Evolutionary conservation across 2,113 vertebrate genomes (phyloP), one percentile per base, ranked within the genome.

Genomic region (Xiphorhynchus elegans): DNA sequence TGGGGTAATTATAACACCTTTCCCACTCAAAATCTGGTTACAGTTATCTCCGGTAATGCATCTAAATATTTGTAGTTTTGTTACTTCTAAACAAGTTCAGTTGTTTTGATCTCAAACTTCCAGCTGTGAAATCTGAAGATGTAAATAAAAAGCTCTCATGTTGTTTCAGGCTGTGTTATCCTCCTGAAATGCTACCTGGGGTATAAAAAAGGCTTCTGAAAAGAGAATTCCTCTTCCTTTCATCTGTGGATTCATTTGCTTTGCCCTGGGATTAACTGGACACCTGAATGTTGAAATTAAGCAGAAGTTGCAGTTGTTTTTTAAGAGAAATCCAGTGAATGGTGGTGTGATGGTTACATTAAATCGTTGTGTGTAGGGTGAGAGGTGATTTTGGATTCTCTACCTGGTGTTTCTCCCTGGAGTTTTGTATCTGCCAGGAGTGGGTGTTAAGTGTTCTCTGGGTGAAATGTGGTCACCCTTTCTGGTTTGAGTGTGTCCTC

Each of bases 391-490:
- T 89, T 68, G 67, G 19, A 29, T 60, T 47, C 33, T 47, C 4
- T 3, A 4, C 19, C 53, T 20, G 40, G 16, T 17, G 4, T 18
- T 39, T 59, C 53, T 59, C 4, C 29, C 28, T 72, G 53, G 44
- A 64, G 4, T 68, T 67, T 40, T 63, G 16, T 46, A 21, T 28
- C 59, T 53, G n/a, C 53, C 59, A 46, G 11, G 15, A 29, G 44
- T 56, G 33, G 2, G 19, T 82, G 23, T 42, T n/a, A 28, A 6
- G 25, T 14, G 21, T 17, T 63, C 49, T 60, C 9, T 17, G 44
- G 6, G 13, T 25, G 49, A 55, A 63, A 58, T 0, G 0, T 16
- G 19, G 37, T 46, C 17, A 17, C 6, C 0, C 18, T 40, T 56
- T 67, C 26, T 10, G 25, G 28, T 31, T 19, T n/a, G 10, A 39